Evolutionary conservation across 2,888 invertebrate genomes (phyloP).

Genomic region (Dryomyza anilis): DNA sequence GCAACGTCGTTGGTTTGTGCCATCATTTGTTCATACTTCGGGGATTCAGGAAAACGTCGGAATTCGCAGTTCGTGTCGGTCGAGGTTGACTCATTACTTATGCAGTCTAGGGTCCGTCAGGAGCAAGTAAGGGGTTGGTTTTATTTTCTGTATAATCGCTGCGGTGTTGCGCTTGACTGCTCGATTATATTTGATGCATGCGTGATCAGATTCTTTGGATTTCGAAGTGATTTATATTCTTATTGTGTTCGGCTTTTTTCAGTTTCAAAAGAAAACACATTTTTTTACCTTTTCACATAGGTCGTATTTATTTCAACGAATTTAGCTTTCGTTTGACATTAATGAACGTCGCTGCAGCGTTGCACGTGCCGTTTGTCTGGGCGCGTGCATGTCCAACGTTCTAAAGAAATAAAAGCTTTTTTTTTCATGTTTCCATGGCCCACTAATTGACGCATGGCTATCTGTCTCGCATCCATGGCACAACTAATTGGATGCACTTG

Average conservation of each 20-base stretch:
- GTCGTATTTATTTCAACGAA: neutral
- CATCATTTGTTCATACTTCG: too few species aligned
- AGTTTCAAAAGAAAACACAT: neutral
- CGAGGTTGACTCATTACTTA: too few species aligned
- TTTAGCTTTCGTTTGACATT: slow-evolving; percentile 9
- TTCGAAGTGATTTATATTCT: too few species aligned
- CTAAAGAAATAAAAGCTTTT: slow-evolving; percentile 23
- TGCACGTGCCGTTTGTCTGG: neutral
- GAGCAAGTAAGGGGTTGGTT: neutral
- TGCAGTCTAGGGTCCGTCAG: neutral
- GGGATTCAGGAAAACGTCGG: too few species aligned
- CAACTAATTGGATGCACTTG: slow-evolving; percentile 31
- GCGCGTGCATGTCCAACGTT: slow-evolving; percentile 5
- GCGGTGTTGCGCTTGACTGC: slow-evolving; percentile 1
- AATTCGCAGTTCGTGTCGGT: too few species aligned
- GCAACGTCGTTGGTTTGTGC: neutral
- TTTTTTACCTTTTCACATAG: neutral
- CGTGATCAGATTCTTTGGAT: too few species aligned
- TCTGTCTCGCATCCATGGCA: neutral
- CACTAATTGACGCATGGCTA: slow-evolving; percentile 19
- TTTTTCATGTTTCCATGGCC: too few species aligned
- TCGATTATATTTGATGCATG: neutral
- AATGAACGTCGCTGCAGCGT: neutral
- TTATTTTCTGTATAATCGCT: neutral
- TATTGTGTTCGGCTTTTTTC: neutral